Percentiles rank a stretch among this genome's conserved stretches.
phyloP scores from a whole-genome alignment of 2,888 invertebrate genomes.

The Protophormia terraenovae region DNA sequence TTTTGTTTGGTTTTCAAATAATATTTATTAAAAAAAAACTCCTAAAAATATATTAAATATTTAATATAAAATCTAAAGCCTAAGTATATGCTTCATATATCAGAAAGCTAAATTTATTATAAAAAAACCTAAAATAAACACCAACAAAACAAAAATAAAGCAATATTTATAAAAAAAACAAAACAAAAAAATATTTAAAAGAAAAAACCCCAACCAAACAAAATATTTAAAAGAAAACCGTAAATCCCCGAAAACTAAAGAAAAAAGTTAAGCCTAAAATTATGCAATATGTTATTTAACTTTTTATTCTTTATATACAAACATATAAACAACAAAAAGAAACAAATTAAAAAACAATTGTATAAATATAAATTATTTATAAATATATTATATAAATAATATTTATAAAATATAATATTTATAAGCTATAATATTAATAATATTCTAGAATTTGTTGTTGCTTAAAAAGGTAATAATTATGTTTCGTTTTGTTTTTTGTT shows the following conservation, averaged over 20 bases:
- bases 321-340: not conserved
- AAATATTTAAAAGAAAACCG: not conserved
- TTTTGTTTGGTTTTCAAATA: too few species aligned
- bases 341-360: not conserved
- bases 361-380: constrained; percentile 14
- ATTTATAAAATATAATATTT: too few species aligned
- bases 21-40: not conserved
- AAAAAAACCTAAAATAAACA: constrained; percentile 36
- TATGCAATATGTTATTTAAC: constrained; percentile 43
- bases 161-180: constrained; percentile 52
- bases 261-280: constrained; percentile 22
- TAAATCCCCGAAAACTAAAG: too few species aligned
- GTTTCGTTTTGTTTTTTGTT: constrained; percentile 28
- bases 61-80: not conserved
- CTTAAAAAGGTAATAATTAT: not conserved
- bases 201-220: not conserved
- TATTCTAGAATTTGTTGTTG: constrained; percentile 53
- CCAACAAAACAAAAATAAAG: constrained; percentile 28
- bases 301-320: constrained; percentile 43
- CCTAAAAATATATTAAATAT: not conserved
- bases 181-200: constrained; percentile 6
- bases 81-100: constrained; percentile 6
- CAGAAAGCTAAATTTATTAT: not conserved
- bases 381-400: not conserved
- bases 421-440: too few species aligned